Conservation (phyloP, 2,113 vertebrate species). For the Sapajus apella region DNA sequence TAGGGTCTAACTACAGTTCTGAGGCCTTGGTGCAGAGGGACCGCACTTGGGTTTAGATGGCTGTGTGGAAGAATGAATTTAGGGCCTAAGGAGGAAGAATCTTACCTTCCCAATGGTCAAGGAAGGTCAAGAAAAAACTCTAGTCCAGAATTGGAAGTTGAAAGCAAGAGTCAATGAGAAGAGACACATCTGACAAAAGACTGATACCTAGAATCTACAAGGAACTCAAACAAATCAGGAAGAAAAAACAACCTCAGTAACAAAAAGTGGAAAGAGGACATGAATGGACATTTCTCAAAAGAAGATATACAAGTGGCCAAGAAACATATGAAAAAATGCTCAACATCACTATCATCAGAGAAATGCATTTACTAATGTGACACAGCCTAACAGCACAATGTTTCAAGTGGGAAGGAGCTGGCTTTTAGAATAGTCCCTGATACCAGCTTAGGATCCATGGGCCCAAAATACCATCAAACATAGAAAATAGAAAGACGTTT, state of each 20-base stretch:
- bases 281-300: too few species aligned
- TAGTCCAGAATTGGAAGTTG: not conserved
- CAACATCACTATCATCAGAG: too few species aligned
- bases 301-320: too few species aligned
- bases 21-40: not conserved
- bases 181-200: too few species aligned
- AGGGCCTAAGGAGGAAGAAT: not conserved
- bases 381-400: not conserved
- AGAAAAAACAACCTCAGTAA: too few species aligned
- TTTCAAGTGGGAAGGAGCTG: not conserved
- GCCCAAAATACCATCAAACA: not conserved
- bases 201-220: too few species aligned
- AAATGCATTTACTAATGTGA: too few species aligned
- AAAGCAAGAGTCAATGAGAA: not conserved
- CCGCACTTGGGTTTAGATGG: not conserved
- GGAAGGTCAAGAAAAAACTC: not conserved
- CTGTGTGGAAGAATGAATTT: not conserved
- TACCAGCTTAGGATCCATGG: not conserved
- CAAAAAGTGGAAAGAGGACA: too few species aligned
- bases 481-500: slow-evolving; percentile 36
- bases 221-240: too few species aligned
- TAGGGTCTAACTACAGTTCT: not conserved
- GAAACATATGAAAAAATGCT: too few species aligned
- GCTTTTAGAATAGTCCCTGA: not conserved
- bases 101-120: not conserved